Base-by-base conservation (phyloP, 2,888 invertebrate genomes). In the Sialis lutaria region DNA sequence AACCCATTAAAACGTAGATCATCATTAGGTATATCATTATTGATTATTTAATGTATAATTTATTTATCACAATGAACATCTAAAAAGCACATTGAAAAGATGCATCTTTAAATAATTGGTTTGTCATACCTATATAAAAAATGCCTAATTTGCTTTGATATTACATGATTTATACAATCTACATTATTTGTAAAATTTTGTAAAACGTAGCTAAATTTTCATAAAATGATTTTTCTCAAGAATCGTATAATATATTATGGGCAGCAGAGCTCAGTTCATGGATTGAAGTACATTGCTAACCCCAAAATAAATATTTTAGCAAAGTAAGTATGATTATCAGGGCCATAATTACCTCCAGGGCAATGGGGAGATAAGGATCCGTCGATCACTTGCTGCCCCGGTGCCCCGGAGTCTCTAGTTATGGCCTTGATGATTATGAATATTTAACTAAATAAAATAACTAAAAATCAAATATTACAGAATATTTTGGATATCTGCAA, bases 401-500 rank as follows among this genome's bases (percentile, higher is more conserved):
- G 22, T 22, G n/a, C n/a, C n/a, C 22, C 22, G 4, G 22, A 22
- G 22, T 22, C 22, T 22, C 2, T 22, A 22, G 22, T 22, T 22
- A 22, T 4, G 22, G 22, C 22, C 22, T 4, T 4, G n/a, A n/a
- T n/a, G n/a, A n/a, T n/a, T n/a, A n/a, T n/a, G n/a, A n/a, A n/a
- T n/a, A n/a, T n/a, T n/a, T n/a, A n/a, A n/a, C 22, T 22, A 22
- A 22, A 22, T 22, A 22, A 22, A 37, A 8, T 22, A 22, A 33
- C 12, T 42, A 10, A 22, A 4, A 13, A 13, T 44, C 22, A 42
- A 22, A 22, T 22, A 44, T 66, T 63, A 30, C 53, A 77, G 77
- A 56, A 52, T 73, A 32, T 70, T 75, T 54, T 78, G 77, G 77
- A 50, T 67, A 0, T 34, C 61, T 1, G 67, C 72, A 1, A 62